These are phyloP conservation scores for Petrocephalus sullivani DNA, from an alignment of 2,797 vertebrate genomes.

Conservation along the genomic window DNA sequence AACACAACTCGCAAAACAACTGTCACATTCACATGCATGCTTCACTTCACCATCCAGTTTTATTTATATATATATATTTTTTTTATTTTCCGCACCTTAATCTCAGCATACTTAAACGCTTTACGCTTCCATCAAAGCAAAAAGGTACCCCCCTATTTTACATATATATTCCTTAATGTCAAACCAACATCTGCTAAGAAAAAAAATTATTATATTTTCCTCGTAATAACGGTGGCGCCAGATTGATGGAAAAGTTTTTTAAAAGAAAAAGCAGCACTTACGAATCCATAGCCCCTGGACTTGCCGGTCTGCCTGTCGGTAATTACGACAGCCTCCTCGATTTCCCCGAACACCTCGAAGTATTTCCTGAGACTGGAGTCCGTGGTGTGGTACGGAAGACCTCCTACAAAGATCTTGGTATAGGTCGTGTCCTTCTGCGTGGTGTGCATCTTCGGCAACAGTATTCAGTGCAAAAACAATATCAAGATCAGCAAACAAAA, in stretches of 20 bases:
- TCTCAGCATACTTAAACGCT: background rate
- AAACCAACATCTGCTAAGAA: background rate
- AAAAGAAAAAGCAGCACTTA: conserved; percentile 56
- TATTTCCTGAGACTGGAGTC: conserved; percentile 83
- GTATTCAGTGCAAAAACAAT: conserved; percentile 59
- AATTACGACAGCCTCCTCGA: conserved; percentile 83
- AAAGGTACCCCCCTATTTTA: background rate
- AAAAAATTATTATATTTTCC: background rate
- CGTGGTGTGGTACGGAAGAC: conserved; percentile 80
- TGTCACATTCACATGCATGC: background rate
- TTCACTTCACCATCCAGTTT: background rate
- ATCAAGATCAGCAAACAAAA: conserved; percentile 41
- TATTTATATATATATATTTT: background rate
- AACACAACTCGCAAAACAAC: background rate
- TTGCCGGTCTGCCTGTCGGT: conserved; percentile 82
- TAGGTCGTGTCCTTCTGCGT: conserved; percentile 85
- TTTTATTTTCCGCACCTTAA: background rate
- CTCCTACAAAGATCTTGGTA: conserved; percentile 84
- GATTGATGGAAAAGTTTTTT: background rate
- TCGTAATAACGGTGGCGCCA: background rate
- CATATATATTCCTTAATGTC: background rate
- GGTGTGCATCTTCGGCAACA: conserved; percentile 74
- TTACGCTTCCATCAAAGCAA: background rate
- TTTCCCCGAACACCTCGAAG: conserved; percentile 84
- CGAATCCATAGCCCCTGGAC: conserved; percentile 82